Evolutionary conservation across 2,888 invertebrate species (phyloP).

Genomic region (Trichogramma evanescens): DNA sequence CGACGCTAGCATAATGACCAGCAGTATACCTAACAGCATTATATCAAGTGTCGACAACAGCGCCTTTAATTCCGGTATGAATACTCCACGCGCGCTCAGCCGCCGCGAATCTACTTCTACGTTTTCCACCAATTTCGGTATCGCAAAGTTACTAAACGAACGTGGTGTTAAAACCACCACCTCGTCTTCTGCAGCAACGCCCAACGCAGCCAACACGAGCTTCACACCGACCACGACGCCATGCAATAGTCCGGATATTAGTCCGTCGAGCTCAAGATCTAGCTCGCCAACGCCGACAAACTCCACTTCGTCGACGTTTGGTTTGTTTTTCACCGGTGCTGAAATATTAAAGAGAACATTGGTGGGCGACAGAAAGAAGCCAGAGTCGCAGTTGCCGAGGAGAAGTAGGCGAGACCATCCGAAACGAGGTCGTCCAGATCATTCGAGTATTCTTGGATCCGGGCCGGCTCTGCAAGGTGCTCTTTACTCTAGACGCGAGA

Average conservation of each 20-base stretch:
- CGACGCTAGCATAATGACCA: conserved; percentile 66
- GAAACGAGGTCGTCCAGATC: neutral
- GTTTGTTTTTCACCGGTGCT: conserved; percentile 59
- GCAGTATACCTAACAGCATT: conserved; percentile 57
- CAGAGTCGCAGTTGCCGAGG: conserved; percentile 30
- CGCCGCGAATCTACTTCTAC: conserved; percentile 75
- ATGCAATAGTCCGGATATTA: conserved; percentile 73
- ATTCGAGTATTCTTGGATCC: neutral
- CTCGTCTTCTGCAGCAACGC: conserved; percentile 61
- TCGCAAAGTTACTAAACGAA: conserved; percentile 72
- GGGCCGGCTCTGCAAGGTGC: conserved; percentile 58
- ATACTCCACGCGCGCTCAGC: conserved; percentile 52
- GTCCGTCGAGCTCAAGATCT: conserved; percentile 54
- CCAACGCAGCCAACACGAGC: conserved; percentile 54
- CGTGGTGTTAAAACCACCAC: conserved; percentile 68
- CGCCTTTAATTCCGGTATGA: conserved; percentile 40
- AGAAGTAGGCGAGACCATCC: neutral
- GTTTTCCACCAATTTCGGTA: conserved; percentile 65
- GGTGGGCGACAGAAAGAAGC: conserved; percentile 46
- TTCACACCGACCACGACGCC: conserved; percentile 82
- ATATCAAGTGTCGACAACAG: conserved; percentile 57
- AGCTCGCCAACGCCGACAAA: conserved; percentile 54
- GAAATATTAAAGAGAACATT: conserved; percentile 60
- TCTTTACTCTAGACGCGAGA: conserved; percentile 58
- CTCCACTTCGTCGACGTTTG: conserved; percentile 40